These are phyloP conservation scores for Albula goreensis DNA, from an alignment of 2,113 vertebrate species.

Conservation along the genomic window DNA sequence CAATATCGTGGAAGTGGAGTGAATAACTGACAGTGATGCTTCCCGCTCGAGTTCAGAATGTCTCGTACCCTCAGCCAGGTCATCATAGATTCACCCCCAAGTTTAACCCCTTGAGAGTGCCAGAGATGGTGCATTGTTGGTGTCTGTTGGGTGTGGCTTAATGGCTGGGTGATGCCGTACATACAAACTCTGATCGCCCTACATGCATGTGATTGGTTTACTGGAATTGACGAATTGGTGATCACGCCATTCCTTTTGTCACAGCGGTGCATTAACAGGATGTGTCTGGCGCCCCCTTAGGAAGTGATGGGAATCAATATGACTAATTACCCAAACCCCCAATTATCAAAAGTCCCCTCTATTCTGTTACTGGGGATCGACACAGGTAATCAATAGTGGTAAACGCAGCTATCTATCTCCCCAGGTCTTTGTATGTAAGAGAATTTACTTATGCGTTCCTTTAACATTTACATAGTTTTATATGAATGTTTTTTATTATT, in stretches of 20 bases:
- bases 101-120: too few species aligned
- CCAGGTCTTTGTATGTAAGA: not conserved
- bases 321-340: conserved; percentile 7
- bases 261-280: conserved; percentile 2
- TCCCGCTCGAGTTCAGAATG: too few species aligned
- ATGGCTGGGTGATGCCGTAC: too few species aligned
- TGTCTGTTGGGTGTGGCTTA: not conserved
- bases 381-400: not conserved
- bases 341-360: too few species aligned
- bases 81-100: too few species aligned
- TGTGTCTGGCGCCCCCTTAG: conserved; percentile 1
- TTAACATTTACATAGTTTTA: not conserved
- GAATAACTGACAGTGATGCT: too few species aligned
- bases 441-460: not conserved
- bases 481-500: not conserved
- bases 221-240: conserved; percentile 23
- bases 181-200: conserved; percentile 24
- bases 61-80: too few species aligned
- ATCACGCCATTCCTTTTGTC: conserved; percentile 32
- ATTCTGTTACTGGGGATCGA: not conserved
- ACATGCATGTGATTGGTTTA: conserved; percentile 35
- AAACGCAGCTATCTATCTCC: not conserved
- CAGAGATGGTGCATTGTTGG: too few species aligned
- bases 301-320: conserved; percentile 6
- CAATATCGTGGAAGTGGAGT: too few species aligned